Percentiles rank a stretch among this genome's conserved stretches.
Evolutionary conservation across 2,888 invertebrate species (phyloP).

Genomic region (Diaphora mendica): DNA sequence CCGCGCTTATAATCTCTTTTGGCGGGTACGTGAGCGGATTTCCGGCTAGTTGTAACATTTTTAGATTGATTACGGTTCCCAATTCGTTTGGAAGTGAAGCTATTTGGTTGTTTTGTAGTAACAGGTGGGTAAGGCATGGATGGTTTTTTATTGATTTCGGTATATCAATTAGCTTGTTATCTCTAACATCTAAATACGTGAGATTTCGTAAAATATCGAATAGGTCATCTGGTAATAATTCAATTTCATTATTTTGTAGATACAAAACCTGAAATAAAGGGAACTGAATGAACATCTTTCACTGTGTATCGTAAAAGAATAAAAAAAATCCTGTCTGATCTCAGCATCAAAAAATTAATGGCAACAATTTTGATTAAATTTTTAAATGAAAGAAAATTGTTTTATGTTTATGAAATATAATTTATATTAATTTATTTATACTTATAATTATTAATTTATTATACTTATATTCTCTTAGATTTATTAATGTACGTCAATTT

Average conservation of each 20-base stretch:
- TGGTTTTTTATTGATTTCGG: slow-evolving; percentile 87
- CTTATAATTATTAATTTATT: too few species aligned
- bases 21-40: slow-evolving; percentile 88
- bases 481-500: neutral
- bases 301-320: neutral
- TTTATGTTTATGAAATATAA: too few species aligned
- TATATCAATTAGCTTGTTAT: slow-evolving; percentile 85
- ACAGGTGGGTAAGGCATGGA: slow-evolving; percentile 85
- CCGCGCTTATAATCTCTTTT: slow-evolving; percentile 81
- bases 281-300: neutral
- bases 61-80: slow-evolving; percentile 86
- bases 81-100: slow-evolving; percentile 87
- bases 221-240: slow-evolving; percentile 84
- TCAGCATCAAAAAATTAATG: neutral
- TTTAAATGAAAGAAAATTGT: too few species aligned
- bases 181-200: slow-evolving; percentile 89
- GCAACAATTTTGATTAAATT: too few species aligned
- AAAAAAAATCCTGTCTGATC: neutral
- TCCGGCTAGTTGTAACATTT: slow-evolving; percentile 87
- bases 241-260: slow-evolving; percentile 85
- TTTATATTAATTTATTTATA: too few species aligned
- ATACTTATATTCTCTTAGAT: too few species aligned
- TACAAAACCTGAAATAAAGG: slow-evolving; percentile 72
- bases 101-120: slow-evolving; percentile 88
- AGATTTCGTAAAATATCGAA: slow-evolving; percentile 85